These are phyloP conservation scores for Antheraea yamamai DNA, from an alignment of 2,888 invertebrate genomes.

Conservation along the genomic window DNA sequence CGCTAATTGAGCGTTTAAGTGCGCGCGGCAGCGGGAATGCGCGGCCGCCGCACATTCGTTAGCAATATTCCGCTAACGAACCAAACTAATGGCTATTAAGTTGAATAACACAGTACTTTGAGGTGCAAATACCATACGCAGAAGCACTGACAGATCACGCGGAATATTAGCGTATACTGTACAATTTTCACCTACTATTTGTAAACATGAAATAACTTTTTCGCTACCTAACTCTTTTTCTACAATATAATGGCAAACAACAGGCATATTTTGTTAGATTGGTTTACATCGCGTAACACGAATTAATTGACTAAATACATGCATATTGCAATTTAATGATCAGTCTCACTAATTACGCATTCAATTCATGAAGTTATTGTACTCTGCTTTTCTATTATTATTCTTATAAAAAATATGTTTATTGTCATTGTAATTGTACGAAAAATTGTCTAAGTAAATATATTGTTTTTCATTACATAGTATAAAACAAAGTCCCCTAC, in stretches of 20 bases:
- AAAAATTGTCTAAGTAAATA: no score
- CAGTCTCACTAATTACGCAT: no score
- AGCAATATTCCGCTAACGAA: constrained; percentile 81
- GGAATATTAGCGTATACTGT: constrained; percentile 26
- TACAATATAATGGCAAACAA: background rate
- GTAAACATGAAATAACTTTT: constrained; percentile 17
- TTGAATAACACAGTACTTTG: constrained; percentile 78
- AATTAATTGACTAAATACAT: no score
- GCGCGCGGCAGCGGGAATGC: constrained; percentile 56
- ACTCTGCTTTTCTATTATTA: no score
- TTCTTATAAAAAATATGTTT: no score
- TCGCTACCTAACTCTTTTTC: background rate
- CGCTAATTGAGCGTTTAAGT: constrained; percentile 76
- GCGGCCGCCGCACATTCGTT: constrained; percentile 74
- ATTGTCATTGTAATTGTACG: no score
- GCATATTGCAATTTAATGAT: no score
- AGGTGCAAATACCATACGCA: constrained; percentile 62
- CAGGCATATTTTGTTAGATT: no score
- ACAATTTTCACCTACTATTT: constrained; percentile 31
- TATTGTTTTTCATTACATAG: no score
- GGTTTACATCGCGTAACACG: no score
- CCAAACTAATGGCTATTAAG: constrained; percentile 80
- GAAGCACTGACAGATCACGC: constrained; percentile 53
- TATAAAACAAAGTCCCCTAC: no score
- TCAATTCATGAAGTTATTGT: no score